Evolutionary conservation across 2,888 invertebrate species (phyloP).

Genomic region (Ceriagrion tenellum): DNA sequence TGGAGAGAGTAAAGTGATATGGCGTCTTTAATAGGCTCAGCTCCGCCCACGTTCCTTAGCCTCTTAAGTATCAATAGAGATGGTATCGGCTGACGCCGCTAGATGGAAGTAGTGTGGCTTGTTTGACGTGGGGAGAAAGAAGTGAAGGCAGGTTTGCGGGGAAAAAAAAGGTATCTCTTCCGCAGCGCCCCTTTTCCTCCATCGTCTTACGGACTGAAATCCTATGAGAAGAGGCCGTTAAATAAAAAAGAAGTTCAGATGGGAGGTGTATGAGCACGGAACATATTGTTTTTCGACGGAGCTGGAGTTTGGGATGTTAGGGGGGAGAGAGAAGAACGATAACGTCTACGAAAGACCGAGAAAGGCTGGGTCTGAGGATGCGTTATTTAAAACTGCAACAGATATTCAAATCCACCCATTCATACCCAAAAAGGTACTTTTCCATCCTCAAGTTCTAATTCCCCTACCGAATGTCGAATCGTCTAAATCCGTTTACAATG

Average conservation of each 20-base stretch:
- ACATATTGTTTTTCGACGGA: slow-evolving; percentile 19
- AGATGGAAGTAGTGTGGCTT: slow-evolving; percentile 49
- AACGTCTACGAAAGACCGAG: neutral
- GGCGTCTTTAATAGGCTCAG: slow-evolving; percentile 51
- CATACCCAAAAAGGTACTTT: too few species aligned
- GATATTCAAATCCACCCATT: neutral
- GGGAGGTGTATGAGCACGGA: neutral
- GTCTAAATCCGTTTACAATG: too few species aligned
- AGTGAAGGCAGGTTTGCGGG: neutral
- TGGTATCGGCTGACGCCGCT: slow-evolving; percentile 52
- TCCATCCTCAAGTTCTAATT: too few species aligned
- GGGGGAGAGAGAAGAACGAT: neutral
- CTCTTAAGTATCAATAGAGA: slow-evolving; percentile 64
- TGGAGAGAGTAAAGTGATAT: slow-evolving; percentile 25
- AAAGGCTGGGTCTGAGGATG: neutral
- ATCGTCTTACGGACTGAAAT: slow-evolving; percentile 26
- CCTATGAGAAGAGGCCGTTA: slow-evolving; percentile 37
- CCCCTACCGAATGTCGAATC: too few species aligned
- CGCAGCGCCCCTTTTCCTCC: neutral
- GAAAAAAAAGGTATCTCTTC: neutral
- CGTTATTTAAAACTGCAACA: neutral
- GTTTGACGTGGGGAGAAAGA: neutral
- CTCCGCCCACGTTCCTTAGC: slow-evolving; percentile 50
- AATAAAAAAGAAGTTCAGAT: neutral
- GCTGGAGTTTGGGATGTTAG: too few species aligned